These are phyloP conservation scores for Heliconius cydno DNA, from an alignment of 2,888 invertebrate genomes.

Conservation along the genomic window DNA sequence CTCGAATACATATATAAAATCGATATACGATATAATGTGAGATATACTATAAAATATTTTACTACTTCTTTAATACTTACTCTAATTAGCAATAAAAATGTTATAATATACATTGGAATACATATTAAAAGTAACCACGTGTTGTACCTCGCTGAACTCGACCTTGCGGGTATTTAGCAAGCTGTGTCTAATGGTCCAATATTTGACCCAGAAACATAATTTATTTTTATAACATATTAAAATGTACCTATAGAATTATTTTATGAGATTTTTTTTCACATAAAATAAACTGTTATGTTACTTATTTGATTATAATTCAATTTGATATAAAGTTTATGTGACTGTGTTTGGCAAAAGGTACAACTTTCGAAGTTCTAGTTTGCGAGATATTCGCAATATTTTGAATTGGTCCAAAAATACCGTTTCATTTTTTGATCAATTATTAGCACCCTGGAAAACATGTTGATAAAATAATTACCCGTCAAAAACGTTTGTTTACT, in stretches of 20 bases:
- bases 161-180: conserved; percentile 32
- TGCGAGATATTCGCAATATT: no score
- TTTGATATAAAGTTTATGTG: no score
- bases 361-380: no score
- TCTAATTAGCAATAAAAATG: conserved; percentile 5
- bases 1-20: no score
- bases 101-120: conserved; percentile 4
- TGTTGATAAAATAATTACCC: no score
- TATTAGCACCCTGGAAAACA: no score
- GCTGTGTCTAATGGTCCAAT: conserved; percentile 23
- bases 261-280: neutral
- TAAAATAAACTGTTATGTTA: neutral
- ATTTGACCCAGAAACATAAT: conserved; percentile 31
- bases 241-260: conserved; percentile 1
- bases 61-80: conserved; percentile 11
- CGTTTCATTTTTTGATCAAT: no score
- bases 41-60: neutral
- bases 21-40: neutral
- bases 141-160: conserved; percentile 14
- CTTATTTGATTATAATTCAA: neutral
- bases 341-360: no score
- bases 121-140: conserved; percentile 20
- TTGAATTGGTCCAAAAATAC: no score
- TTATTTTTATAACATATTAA: conserved; percentile 6
- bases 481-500: no score